Percentiles rank a stretch among this genome's conserved stretches.
Conservation (phyloP, 2,888 invertebrate genomes). For the Polyommatus iphigenia region DNA sequence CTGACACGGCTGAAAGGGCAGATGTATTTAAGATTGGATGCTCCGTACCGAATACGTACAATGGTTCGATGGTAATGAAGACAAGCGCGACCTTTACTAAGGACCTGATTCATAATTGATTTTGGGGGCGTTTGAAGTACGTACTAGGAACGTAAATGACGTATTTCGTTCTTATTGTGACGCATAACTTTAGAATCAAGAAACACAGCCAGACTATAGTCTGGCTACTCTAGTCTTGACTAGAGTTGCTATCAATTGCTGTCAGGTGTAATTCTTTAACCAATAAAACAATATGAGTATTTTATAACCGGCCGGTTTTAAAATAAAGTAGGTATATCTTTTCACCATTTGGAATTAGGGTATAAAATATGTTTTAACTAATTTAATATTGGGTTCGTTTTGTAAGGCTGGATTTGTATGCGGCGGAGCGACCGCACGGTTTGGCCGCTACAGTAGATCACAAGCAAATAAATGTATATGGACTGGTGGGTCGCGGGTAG, state of each 20-base stretch:
- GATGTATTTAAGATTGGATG: slow-evolving; percentile 23
- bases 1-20: slow-evolving; percentile 22
- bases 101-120: slow-evolving; percentile 22
- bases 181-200: neutral
- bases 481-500: too few species aligned
- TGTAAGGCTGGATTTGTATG: too few species aligned
- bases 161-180: neutral
- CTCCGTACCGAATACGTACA: neutral
- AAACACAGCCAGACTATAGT: neutral
- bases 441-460: too few species aligned
- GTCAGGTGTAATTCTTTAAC: too few species aligned
- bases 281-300: too few species aligned
- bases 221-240: neutral
- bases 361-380: neutral
- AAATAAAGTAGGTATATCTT: too few species aligned
- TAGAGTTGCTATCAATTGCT: too few species aligned
- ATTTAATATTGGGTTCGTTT: too few species aligned
- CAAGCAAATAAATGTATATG: too few species aligned
- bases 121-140: slow-evolving; percentile 15
- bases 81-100: slow-evolving; percentile 19
- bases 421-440: too few species aligned
- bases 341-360: too few species aligned
- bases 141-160: neutral
- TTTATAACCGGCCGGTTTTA: too few species aligned
- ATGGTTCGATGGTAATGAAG: slow-evolving; percentile 1